Evolutionary conservation across 2,888 invertebrate species (phyloP).

Genomic region (Eilema sororculum): DNA sequence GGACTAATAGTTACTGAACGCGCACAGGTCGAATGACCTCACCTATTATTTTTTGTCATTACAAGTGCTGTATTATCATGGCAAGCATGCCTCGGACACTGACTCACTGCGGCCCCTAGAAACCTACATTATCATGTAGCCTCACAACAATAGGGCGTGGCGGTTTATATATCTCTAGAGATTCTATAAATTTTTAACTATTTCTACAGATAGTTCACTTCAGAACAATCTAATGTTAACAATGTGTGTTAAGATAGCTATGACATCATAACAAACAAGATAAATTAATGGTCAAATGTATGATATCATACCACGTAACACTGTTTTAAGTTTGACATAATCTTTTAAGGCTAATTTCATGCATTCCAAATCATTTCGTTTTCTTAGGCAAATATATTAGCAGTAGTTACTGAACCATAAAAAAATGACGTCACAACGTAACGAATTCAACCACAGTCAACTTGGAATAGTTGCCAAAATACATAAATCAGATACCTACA

Average conservation of each 20-base stretch:
- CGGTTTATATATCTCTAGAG: constrained; percentile 21
- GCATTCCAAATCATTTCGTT: neutral
- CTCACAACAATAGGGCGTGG: constrained; percentile 59
- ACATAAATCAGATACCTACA: constrained; percentile 21
- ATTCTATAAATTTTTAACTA: constrained; percentile 23
- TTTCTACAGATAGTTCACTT: neutral
- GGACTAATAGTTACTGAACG: constrained; percentile 54
- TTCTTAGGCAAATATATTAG: constrained; percentile 9
- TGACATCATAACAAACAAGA: constrained; percentile 64
- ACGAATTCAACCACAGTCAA: constrained; percentile 14
- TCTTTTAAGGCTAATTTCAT: constrained; percentile 35
- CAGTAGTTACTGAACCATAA: constrained; percentile 19
- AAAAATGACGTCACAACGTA: constrained; percentile 17
- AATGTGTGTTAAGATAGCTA: constrained; percentile 49
- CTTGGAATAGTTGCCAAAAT: constrained; percentile 28
- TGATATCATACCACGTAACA: constrained; percentile 63
- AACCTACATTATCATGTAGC: constrained; percentile 43
- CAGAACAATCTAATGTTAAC: constrained; percentile 31
- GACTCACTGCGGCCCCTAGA: constrained; percentile 53
- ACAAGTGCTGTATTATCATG: constrained; percentile 57
- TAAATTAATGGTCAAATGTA: constrained; percentile 55
- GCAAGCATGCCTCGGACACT: constrained; percentile 58
- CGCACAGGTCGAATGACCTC: constrained; percentile 65
- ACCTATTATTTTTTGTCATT: constrained; percentile 70
- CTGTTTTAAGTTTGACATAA: constrained; percentile 44